phyloP scores from a whole-genome alignment of 2,113 vertebrate species.

The Salvelinus namaycush region DNA sequence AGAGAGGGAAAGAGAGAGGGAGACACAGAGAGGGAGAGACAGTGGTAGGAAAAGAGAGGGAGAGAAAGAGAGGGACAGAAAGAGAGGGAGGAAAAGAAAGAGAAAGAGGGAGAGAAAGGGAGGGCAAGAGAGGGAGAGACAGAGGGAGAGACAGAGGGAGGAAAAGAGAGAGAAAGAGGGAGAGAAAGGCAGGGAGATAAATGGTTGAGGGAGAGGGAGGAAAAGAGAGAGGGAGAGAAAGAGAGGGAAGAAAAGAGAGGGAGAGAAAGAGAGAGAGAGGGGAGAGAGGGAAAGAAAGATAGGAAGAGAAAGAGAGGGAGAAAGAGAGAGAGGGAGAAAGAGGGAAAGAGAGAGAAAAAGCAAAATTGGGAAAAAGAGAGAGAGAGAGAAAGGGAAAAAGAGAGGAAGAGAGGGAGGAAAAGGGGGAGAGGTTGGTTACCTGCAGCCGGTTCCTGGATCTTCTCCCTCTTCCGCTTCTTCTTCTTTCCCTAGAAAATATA shows the following conservation, averaged over 20 bases:
- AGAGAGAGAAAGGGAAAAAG: background rate
- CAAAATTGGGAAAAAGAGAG: background rate
- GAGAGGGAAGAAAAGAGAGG: background rate
- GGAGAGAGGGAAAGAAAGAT: no score
- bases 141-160: no score
- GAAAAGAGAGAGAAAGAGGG: no score
- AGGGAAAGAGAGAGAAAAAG: no score
- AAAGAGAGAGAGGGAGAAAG: background rate
- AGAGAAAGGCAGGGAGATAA: no score
- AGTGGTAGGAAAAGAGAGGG: background rate
- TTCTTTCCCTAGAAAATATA: conserved; percentile 94
- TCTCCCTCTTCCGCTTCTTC: conserved; percentile 99
- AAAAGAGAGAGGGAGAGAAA: background rate
- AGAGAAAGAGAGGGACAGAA: no score
- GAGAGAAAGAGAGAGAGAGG: background rate
- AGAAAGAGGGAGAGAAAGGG: background rate
- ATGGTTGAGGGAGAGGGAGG: no score
- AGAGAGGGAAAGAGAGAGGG: no score
- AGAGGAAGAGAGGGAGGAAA: background rate
- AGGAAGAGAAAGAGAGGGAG: background rate
- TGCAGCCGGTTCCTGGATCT: conserved; percentile 93
- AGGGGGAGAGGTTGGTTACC: conserved; percentile 71
- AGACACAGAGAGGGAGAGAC: no score
- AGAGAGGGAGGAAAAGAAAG: background rate
- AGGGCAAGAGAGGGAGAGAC: background rate